phyloP scores from a whole-genome alignment of 1,140 invertebrate species.

The Holcopasites calliopsidis region DNA sequence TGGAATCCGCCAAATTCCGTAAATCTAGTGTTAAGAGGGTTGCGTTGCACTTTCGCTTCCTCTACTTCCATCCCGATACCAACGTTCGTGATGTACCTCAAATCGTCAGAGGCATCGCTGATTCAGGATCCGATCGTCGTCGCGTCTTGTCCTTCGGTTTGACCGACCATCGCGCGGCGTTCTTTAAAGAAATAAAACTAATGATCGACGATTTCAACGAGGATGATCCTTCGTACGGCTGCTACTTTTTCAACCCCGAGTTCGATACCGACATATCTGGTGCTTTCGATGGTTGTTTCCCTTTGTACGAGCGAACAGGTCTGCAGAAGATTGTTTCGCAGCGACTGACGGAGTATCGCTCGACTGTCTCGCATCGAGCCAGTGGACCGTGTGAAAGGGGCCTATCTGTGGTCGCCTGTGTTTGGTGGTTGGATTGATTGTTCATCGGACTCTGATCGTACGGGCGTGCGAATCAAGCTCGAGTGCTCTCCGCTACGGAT shows the following conservation, averaged over 20 bases:
- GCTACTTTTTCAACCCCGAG: neutral
- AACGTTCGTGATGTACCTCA: neutral
- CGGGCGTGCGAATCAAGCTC: neutral
- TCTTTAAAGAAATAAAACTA: neutral
- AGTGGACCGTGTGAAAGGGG: conserved; percentile 27
- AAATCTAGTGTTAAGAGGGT: too few species aligned
- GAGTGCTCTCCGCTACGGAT: neutral
- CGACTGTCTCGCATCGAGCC: conserved; percentile 9
- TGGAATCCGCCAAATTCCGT: too few species aligned
- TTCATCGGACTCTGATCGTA: conserved; percentile 3
- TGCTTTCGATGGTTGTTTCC: conserved; percentile 3
- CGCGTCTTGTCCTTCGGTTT: neutral
- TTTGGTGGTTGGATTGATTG: conserved; percentile 17
- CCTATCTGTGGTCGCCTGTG: conserved; percentile 14
- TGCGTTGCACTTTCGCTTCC: too few species aligned
- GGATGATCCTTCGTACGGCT: neutral
- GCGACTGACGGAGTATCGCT: neutral
- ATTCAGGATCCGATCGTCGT: neutral
- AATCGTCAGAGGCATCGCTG: neutral
- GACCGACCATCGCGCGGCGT: neutral
- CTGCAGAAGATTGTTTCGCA: conserved; percentile 26
- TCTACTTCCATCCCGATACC: neutral
- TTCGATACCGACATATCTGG: neutral
- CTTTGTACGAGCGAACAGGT: neutral
- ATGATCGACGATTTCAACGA: neutral